These are phyloP conservation scores for Sparidentex hasta DNA, from an alignment of 2,797 vertebrate species.

Conservation along the genomic window DNA sequence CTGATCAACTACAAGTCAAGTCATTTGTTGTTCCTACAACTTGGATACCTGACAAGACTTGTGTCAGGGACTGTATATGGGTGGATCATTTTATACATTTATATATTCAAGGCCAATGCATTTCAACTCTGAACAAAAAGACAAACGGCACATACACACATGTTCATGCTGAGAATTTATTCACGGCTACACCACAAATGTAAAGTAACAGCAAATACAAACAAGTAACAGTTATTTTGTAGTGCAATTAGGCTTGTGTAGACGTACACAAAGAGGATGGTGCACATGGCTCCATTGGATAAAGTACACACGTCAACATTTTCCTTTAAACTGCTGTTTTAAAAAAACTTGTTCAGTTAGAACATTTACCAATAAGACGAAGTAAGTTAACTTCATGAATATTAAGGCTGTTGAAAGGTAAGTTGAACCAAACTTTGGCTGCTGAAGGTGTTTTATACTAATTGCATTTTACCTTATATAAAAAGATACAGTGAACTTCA, in stretches of 20 bases:
- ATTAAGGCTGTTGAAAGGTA: neutral
- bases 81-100: no score
- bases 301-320: neutral
- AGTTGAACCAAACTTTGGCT: neutral
- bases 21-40: no score
- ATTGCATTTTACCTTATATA: neutral
- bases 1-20: no score
- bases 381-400: neutral
- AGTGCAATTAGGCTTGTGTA: neutral
- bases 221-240: constrained; percentile 17
- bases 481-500: constrained; percentile 4
- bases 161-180: constrained; percentile 24
- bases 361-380: neutral
- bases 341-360: neutral
- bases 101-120: no score
- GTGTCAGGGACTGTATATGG: no score
- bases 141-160: neutral
- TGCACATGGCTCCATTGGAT: neutral
- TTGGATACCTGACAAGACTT: no score
- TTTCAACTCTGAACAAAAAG: neutral
- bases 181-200: constrained; percentile 12
- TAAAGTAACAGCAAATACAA: constrained; percentile 12
- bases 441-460: neutral
- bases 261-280: neutral
- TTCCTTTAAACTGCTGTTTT: neutral